A percentile compares a stretch with the other conserved stretches of the same genome.
Conservation (phyloP, 53 echinoderm and acorn worm genomes). For the Arbacia lixula region DNA sequence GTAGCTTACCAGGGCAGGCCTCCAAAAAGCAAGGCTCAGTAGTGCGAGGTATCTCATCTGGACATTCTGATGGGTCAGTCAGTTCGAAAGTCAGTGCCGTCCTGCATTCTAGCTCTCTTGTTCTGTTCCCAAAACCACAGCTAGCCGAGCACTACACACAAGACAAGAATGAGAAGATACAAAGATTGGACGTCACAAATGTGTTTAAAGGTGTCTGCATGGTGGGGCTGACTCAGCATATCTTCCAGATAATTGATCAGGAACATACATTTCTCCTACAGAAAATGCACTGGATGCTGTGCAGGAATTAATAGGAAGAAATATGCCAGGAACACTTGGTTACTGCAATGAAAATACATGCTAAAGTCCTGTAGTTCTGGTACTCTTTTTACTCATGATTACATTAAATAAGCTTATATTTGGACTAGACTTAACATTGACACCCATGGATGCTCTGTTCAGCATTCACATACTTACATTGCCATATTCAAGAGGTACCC, state of each 20-base stretch:
- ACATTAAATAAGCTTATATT: no score
- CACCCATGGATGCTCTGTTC: neutral
- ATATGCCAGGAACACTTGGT: no score
- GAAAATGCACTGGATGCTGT: no score
- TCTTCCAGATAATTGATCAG: no score
- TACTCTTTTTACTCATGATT: no score
- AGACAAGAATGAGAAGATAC: neutral
- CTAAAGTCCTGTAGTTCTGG: no score
- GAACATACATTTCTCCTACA: no score
- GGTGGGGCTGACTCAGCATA: no score
- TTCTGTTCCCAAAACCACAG: slow-evolving; percentile 74
- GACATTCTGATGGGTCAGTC: slow-evolving; percentile 51
- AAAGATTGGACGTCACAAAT: neutral
- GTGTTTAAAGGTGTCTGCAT: no score
- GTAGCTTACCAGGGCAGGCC: slow-evolving; percentile 80
- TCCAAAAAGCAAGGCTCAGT: slow-evolving; percentile 41
- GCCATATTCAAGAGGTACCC: slow-evolving; percentile 35
- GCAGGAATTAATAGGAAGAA: no score
- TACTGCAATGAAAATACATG: no score
- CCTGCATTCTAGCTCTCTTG: slow-evolving; percentile 59
- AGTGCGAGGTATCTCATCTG: slow-evolving; percentile 43
- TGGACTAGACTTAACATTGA: neutral
- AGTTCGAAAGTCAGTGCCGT: slow-evolving; percentile 14
- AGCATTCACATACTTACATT: slow-evolving; percentile 30
- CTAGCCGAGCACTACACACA: slow-evolving; percentile 78